Percentiles rank a stretch among this genome's conserved stretches.
phyloP scores from a whole-genome alignment of 2,888 invertebrate genomes.

The Polymixis lichenea region DNA sequence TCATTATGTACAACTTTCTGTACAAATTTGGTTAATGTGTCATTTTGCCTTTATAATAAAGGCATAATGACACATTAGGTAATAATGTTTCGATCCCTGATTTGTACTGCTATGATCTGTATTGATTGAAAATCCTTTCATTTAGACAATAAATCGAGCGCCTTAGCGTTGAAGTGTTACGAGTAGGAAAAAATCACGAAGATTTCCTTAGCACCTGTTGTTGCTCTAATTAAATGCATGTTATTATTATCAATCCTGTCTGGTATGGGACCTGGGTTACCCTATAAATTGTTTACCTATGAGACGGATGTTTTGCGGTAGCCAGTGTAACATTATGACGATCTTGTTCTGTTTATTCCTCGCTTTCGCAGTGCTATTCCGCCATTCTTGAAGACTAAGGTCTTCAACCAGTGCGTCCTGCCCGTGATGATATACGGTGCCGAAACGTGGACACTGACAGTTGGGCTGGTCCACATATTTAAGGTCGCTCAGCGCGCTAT shows the following conservation, averaged over 20 bases:
- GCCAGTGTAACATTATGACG: background rate
- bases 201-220: background rate
- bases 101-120: background rate
- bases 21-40: background rate
- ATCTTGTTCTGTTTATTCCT: conserved; percentile 1
- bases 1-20: background rate
- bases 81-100: background rate
- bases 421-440: too few species aligned
- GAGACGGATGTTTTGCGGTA: conserved; percentile 31
- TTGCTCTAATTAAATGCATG: background rate
- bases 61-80: background rate
- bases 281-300: conserved; percentile 14
- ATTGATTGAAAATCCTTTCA: background rate
- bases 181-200: background rate
- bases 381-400: too few species aligned
- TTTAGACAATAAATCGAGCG: background rate
- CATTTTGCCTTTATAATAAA: too few species aligned
- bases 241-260: background rate
- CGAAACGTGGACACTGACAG: too few species aligned
- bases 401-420: too few species aligned
- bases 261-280: too few species aligned
- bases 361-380: too few species aligned
- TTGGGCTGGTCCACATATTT: too few species aligned
- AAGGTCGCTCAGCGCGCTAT: too few species aligned
- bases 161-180: background rate